phyloP scores from a whole-genome alignment of 1,140 invertebrate species.

The Augochlora pura region DNA sequence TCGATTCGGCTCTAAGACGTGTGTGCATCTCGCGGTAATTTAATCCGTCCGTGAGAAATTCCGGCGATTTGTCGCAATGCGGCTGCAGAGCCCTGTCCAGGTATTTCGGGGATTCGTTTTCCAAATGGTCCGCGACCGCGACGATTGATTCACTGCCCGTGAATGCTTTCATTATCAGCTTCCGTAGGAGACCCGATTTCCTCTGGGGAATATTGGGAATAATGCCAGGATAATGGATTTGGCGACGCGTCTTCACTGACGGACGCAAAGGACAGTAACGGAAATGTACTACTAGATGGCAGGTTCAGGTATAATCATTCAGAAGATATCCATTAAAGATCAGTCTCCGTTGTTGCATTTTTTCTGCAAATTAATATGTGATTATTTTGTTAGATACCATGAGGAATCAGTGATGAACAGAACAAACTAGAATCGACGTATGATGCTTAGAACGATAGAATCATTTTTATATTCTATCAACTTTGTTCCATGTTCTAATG shows the following conservation, averaged over 20 bases:
- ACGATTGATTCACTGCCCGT: conserved; percentile 21
- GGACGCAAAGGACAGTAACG: background rate
- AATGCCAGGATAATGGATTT: conserved; percentile 6
- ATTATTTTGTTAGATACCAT: no score
- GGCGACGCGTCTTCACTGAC: background rate
- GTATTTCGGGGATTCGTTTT: background rate
- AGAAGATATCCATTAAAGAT: no score
- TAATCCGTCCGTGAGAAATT: background rate
- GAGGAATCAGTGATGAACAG: no score
- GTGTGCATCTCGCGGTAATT: background rate
- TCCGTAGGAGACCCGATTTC: background rate
- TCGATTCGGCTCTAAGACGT: background rate
- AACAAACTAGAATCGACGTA: no score
- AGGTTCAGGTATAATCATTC: no score
- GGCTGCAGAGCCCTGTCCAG: conserved; percentile 11
- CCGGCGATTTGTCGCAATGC: conserved; percentile 46
- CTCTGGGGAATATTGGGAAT: background rate
- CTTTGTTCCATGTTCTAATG: no score
- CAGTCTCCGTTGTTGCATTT: no score
- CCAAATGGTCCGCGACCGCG: background rate
- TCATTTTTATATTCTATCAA: no score
- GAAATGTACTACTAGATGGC: no score
- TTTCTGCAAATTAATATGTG: no score
- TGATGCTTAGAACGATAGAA: no score
- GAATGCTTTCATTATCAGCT: conserved; percentile 23